Evolutionary conservation across 2,888 invertebrate species (phyloP).

Genomic region (Chesias legatella): DNA sequence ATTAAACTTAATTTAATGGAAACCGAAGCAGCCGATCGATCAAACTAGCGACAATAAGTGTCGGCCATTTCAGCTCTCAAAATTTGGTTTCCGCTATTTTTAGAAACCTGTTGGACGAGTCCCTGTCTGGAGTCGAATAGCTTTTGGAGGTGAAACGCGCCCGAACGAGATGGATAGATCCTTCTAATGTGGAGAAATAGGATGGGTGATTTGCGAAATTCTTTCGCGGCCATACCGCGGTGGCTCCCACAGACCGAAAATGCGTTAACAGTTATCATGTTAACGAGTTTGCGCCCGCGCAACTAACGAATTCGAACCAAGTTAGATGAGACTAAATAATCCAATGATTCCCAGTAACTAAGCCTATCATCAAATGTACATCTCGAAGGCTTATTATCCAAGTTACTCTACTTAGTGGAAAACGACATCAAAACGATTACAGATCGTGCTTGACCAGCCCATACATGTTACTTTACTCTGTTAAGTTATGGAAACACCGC

Average conservation of each 20-base stretch:
- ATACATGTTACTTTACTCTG: too few relatives aligned
- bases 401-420: too few relatives aligned
- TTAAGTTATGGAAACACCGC: too few relatives aligned
- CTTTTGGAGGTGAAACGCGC: slow-evolving; percentile 74
- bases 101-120: slow-evolving; percentile 74
- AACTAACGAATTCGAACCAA: background rate
- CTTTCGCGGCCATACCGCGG: slow-evolving; percentile 56
- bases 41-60: slow-evolving; percentile 16
- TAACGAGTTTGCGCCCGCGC: slow-evolving; percentile 14
- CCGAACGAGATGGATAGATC: slow-evolving; percentile 62
- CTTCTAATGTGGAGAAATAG: slow-evolving; percentile 58
- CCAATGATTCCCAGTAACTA: too few relatives aligned
- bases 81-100: slow-evolving; percentile 70
- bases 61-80: slow-evolving; percentile 36
- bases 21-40: slow-evolving; percentile 8
- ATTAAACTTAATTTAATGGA: background rate
- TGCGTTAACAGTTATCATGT: slow-evolving; percentile 40
- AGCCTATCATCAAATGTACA: too few relatives aligned
- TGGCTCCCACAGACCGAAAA: slow-evolving; percentile 31
- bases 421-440: too few relatives aligned
- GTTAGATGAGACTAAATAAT: too few relatives aligned
- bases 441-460: too few relatives aligned
- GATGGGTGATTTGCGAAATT: slow-evolving; percentile 67
- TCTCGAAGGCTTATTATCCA: too few relatives aligned
- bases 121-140: slow-evolving; percentile 69